Percentiles rank a stretch among this genome's conserved stretches.
These are phyloP conservation scores for Eutrigla gurnardus DNA, from an alignment of 2,797 vertebrate species.

Conservation along the genomic window DNA sequence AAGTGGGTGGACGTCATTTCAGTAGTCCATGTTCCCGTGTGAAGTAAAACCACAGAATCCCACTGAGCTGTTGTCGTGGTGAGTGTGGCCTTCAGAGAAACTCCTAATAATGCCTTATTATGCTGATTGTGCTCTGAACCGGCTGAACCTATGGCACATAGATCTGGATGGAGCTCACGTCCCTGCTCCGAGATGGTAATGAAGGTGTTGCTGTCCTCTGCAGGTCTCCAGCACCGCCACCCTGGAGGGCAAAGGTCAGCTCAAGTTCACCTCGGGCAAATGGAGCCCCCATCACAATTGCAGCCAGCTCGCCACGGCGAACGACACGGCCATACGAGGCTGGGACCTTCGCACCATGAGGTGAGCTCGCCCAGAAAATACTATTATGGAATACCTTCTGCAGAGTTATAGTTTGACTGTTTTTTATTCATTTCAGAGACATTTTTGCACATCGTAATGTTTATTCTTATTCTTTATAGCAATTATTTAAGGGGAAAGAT, in stretches of 20 bases:
- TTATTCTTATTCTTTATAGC: neutral
- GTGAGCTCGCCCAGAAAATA: slow-evolving; percentile 75
- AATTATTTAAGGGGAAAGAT: slow-evolving; percentile 13
- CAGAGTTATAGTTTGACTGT: neutral
- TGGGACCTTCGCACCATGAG: slow-evolving; percentile 97
- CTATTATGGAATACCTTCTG: neutral
- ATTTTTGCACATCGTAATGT: neutral
- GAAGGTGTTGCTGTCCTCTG: slow-evolving; percentile 19
- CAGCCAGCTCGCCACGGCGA: slow-evolving; percentile 95
- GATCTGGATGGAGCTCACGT: slow-evolving; percentile 37
- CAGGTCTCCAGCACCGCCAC: slow-evolving; percentile 91
- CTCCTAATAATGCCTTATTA: slow-evolving; percentile 43
- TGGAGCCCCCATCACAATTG: slow-evolving; percentile 99
- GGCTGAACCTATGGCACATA: slow-evolving; percentile 22
- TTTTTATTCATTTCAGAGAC: neutral
- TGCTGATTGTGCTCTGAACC: slow-evolving; percentile 39
- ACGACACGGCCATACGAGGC: slow-evolving; percentile 91
- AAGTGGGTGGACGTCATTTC: neutral
- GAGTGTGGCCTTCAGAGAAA: slow-evolving; percentile 43
- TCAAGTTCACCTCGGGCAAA: slow-evolving; percentile 94
- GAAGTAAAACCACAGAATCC: slow-evolving; percentile 6
- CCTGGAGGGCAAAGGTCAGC: slow-evolving; percentile 96
- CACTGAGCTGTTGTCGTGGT: slow-evolving; percentile 20
- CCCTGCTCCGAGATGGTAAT: slow-evolving; percentile 28
- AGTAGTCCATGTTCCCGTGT: slow-evolving; percentile 1